Evolutionary conservation across 2,888 invertebrate species (phyloP).

Genomic region (Cataglyphis albicans): DNA sequence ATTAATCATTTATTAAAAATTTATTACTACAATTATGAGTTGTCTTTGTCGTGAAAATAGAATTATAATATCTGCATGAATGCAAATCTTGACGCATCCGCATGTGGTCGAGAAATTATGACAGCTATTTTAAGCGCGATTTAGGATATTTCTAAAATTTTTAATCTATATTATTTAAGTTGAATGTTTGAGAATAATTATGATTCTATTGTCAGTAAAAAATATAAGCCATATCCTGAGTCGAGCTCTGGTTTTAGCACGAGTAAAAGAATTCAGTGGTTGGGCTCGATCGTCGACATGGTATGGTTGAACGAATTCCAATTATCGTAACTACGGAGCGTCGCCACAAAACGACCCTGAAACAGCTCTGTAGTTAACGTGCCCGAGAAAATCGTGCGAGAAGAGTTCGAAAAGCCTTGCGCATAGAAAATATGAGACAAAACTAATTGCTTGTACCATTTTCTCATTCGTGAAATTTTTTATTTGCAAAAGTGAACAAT

Average conservation of each 20-base stretch:
- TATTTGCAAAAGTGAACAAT: not conserved
- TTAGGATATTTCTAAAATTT: constrained; percentile 21
- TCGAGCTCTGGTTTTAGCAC: not conserved
- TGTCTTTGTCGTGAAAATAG: not conserved
- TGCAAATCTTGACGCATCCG: not conserved
- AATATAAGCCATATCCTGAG: not conserved
- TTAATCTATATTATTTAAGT: not conserved
- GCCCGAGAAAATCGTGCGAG: constrained; percentile 23
- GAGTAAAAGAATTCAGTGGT: constrained; percentile 49
- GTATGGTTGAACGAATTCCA: constrained; percentile 61
- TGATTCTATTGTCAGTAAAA: constrained; percentile 35
- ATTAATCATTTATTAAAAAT: constrained; percentile 20
- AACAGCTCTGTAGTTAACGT: constrained; percentile 18
- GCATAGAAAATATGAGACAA: constrained; percentile 10
- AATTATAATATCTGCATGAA: not conserved
- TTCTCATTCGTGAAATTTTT: not conserved
- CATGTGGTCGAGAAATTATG: not conserved
- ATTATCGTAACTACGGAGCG: constrained; percentile 67
- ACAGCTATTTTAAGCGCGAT: not conserved
- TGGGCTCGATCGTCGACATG: constrained; percentile 40
- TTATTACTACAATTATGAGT: not conserved
- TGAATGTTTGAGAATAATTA: not conserved
- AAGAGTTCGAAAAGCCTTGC: constrained; percentile 5
- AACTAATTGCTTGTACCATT: constrained; percentile 4
- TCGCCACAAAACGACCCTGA: constrained; percentile 24